Evolutionary conservation across 2,888 invertebrate species (phyloP).

Genomic region (Andrena praecox): DNA sequence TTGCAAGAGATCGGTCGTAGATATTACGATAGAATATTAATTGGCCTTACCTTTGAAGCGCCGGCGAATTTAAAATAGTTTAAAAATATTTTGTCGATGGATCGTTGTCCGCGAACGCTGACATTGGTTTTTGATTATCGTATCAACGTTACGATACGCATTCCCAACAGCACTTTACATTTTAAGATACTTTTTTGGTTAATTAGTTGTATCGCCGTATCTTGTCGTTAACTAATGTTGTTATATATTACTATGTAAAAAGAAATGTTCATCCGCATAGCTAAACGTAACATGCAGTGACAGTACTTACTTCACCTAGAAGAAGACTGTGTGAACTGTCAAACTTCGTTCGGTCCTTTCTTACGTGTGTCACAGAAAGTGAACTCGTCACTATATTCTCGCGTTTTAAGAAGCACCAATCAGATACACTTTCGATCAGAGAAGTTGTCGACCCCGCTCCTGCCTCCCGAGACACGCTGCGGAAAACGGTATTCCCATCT

Average conservation of each 20-base stretch:
- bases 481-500: too few relatives aligned
- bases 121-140: constrained; percentile 33
- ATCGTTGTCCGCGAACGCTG: constrained; percentile 32
- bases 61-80: constrained; percentile 30
- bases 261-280: constrained; percentile 3
- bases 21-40: neutral
- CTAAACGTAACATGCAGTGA: constrained; percentile 4
- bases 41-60: constrained; percentile 34
- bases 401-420: neutral
- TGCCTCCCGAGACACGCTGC: too few relatives aligned
- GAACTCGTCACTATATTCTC: neutral
- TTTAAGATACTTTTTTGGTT: constrained; percentile 6
- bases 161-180: constrained; percentile 40
- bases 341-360: constrained; percentile 11
- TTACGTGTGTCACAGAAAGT: constrained; percentile 12
- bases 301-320: constrained; percentile 12
- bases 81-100: constrained; percentile 12
- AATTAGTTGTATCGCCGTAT: neutral
- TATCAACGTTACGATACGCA: constrained; percentile 13
- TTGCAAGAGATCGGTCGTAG: neutral
- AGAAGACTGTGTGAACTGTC: constrained; percentile 38
- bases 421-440: too few relatives aligned
- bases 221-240: constrained; percentile 16
- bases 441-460: too few relatives aligned
- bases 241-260: neutral